Evolutionary conservation across 2,888 invertebrate species (phyloP).

Genomic region (Ochropacha duplaris): DNA sequence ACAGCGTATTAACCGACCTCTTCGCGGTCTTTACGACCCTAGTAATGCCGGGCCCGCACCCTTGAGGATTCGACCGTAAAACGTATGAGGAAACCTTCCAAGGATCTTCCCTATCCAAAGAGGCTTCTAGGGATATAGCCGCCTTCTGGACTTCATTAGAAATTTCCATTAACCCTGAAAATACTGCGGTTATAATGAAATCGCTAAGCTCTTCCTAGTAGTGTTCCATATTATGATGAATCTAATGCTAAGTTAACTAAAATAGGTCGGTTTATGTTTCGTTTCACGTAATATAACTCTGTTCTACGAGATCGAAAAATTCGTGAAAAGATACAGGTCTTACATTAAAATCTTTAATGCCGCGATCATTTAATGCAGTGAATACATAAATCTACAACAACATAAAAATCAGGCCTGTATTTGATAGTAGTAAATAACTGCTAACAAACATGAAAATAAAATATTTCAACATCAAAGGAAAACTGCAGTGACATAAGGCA

Average conservation of each 20-base stretch:
- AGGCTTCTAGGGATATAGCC: not conserved
- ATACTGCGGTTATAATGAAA: too few species aligned
- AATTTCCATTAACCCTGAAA: too few species aligned
- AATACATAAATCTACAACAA: slow-evolving; percentile 27
- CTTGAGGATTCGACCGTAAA: slow-evolving; percentile 26
- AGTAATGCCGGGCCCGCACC: slow-evolving; percentile 48
- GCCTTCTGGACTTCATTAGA: not conserved
- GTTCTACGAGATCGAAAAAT: not conserved
- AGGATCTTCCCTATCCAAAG: not conserved
- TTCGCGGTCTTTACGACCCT: slow-evolving; percentile 53
- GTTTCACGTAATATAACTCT: not conserved
- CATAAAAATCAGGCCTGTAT: slow-evolving; percentile 20
- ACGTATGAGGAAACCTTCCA: slow-evolving; percentile 2
- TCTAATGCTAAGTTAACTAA: too few species aligned
- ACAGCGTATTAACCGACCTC: slow-evolving; percentile 59
- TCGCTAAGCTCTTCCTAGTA: too few species aligned
- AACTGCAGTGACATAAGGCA: slow-evolving; percentile 15
- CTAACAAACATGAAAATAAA: slow-evolving; percentile 17
- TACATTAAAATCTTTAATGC: not conserved
- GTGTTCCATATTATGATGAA: too few species aligned
- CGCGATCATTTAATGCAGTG: slow-evolving; percentile 6
- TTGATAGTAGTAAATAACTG: slow-evolving; percentile 9
- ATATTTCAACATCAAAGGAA: slow-evolving; percentile 25
- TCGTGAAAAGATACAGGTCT: not conserved
- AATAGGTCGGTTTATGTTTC: too few species aligned